Conservation (phyloP, 2,888 invertebrate species). For the Dascillus cervinus region DNA sequence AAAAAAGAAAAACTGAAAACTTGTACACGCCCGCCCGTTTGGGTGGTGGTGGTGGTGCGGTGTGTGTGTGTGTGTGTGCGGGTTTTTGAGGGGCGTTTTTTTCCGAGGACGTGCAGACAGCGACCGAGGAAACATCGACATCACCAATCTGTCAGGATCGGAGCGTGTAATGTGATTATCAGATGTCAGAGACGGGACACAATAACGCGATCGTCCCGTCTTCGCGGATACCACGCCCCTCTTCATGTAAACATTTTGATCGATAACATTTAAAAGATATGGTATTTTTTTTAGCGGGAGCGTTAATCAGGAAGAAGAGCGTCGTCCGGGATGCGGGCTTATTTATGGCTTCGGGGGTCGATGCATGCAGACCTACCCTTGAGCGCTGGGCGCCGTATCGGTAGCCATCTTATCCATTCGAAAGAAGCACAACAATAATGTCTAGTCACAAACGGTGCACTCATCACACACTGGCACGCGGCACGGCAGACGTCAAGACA, state of each 20-base stretch:
- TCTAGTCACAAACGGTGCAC: conserved; percentile 31
- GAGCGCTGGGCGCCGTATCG: conserved; percentile 29
- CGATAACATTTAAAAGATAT: conserved; percentile 10
- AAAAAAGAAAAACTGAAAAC: too few species aligned
- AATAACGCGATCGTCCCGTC: too few species aligned
- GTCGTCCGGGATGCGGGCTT: neutral
- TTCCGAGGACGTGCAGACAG: too few species aligned
- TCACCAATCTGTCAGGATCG: conserved; percentile 5
- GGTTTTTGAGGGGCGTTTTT: too few species aligned
- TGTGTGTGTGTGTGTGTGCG: too few species aligned
- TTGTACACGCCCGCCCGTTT: too few species aligned
- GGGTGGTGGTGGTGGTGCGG: too few species aligned
- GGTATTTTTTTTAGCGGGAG: neutral
- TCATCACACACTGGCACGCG: conserved; percentile 30
- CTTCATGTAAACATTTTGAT: conserved; percentile 23
- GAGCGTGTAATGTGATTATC: conserved; percentile 8
- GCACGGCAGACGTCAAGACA: conserved; percentile 35
- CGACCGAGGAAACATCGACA: too few species aligned
- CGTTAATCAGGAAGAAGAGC: neutral
- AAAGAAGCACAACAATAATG: conserved; percentile 21
- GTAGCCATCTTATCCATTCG: conserved; percentile 37
- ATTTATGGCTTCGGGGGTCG: neutral
- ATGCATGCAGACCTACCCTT: conserved; percentile 30
- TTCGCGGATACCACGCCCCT: conserved; percentile 30
- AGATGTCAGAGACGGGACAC: conserved; percentile 6